Evolutionary conservation across 2,113 vertebrate species (phyloP), one percentile per base, ranked within the genome.

Genomic region (Erinaceus europaeus): DNA sequence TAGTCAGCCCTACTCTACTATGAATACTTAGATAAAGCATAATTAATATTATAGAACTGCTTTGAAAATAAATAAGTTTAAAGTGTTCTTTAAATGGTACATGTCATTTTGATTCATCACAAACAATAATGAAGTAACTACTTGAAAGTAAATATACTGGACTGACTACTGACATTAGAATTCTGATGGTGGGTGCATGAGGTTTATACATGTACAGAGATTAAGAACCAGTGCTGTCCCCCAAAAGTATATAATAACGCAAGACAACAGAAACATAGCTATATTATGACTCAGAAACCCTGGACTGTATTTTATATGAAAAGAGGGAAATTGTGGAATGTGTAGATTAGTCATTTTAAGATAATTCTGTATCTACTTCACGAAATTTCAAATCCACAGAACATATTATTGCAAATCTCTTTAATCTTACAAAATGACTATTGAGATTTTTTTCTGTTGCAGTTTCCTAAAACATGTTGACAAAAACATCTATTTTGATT

Each of bases 401-500:
- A 40, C 23, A 2, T 38, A 36, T n/a, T 40, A 40, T 72, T 61
- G 61, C n/a, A 69, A 40, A 18, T 20, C 55, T 82, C 9, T 88
- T 89, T 76, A 75, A 23, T 25, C 23, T 23, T 74, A 0, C 0
- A 88, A 85, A 93, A 29, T n/a, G 3, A 50, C 12, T 34, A 44
- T 69, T 72, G 29, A 90, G 9, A 93, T 59, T 81, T 29, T 52
- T 32, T 62, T 75, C 25, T 38, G 48, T 81, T 93, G 32, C 74
- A 79, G 6, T 72, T 80, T 34, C 42, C 79, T 75, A 40, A 86
- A 86, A 81, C 67, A 76, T 69, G 62, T 90, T 77, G 65, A 32
- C 40, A 90, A 85, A 94, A 90, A 50, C 12, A 1, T 94, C 52
- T 3, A 20, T 94, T 94, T 95, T 71, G 40, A 64, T 44, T 95